These are phyloP conservation scores for Leptinotarsa undecemlineata DNA, from an alignment of 1,140 invertebrate genomes.

Conservation along the genomic window DNA sequence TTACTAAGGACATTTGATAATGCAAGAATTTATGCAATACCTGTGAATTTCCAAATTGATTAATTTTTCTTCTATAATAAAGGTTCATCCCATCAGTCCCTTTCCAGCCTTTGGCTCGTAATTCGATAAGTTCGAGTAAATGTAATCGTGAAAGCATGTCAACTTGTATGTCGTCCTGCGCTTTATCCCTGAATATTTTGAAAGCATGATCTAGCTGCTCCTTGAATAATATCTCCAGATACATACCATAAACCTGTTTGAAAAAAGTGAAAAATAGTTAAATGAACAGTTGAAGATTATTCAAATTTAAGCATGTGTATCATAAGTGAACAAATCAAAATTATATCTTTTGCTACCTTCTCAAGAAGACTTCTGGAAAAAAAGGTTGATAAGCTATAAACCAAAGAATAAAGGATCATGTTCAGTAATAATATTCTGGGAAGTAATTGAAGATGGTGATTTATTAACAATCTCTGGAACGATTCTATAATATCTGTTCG, in stretches of 20 bases:
- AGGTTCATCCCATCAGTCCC: slow-evolving; percentile 76
- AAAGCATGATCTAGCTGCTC: slow-evolving; percentile 74
- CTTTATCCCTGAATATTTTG: slow-evolving; percentile 83
- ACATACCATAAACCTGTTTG: slow-evolving; percentile 53
- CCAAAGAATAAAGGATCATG: no score
- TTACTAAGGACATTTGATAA: neutral
- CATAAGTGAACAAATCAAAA: no score
- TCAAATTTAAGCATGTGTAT: no score
- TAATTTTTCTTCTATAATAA: slow-evolving; percentile 80
- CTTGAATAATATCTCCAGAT: slow-evolving; percentile 55
- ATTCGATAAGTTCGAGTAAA: slow-evolving; percentile 85
- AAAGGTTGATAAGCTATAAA: no score
- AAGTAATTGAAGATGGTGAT: no score
- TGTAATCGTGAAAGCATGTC: slow-evolving; percentile 80
- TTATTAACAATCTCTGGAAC: no score
- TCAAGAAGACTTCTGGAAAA: no score
- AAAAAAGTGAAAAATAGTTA: neutral
- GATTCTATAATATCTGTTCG: no score
- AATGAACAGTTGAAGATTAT: no score
- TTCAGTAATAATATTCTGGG: no score
- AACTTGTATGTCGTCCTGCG: slow-evolving; percentile 75
- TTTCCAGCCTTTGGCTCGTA: slow-evolving; percentile 84
- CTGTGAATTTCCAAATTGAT: slow-evolving; percentile 59
- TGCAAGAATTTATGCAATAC: slow-evolving; percentile 26
- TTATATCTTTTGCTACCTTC: no score